Evolutionary conservation across 2,797 vertebrate genomes (phyloP), one percentile per base, ranked within the genome.

Genomic region (Denticeps clupeoides): DNA sequence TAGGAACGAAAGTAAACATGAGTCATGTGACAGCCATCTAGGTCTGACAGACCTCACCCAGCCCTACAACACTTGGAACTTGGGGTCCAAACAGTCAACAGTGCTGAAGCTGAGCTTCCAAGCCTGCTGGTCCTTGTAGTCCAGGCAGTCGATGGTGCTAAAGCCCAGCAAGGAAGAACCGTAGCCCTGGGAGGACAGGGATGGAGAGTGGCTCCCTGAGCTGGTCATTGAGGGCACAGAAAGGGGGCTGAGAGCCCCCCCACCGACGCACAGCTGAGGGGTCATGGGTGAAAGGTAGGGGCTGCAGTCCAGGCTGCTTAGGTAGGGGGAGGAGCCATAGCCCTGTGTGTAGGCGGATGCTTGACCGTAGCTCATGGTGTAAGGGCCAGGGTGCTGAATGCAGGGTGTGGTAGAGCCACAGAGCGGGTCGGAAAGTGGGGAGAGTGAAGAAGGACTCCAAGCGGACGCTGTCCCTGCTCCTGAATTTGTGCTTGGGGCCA

Each of bases 41-140:
- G 2, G 28, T 29, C 22, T 32, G 35, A 19, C 12, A 37, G 38
- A 46, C 42, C 35, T 12, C 13, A 13, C 18, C 4, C 24, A 18
- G 18, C n/a, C 56, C 63, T 86, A 93, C 73, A 93, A 85, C 60
- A 91, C 89, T 77, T 93, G 90, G 70, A 93, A 93, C 65, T 93
- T 91, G 73, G 89, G 90, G 59, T 93, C 90, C 78, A 93, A 82
- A 63, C 87, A 86, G 63, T 93, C 90, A 67, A 88, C 80, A 29
- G 89, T 74, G 40, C 82, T 89, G 80, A 92, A 93, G 72, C 86
- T 87, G 60, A 93, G 83, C 70, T 92, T 93, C 90, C 90, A 92
- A 52, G 80, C 75, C 38, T 86, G 80, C 71, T 89, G 88, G 67
- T 93, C 90, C 72, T 91, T 91, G 83, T 92, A 93, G 63, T 93